Conservation (phyloP, 2,888 invertebrate species). For the Synergus gifuensis region DNA sequence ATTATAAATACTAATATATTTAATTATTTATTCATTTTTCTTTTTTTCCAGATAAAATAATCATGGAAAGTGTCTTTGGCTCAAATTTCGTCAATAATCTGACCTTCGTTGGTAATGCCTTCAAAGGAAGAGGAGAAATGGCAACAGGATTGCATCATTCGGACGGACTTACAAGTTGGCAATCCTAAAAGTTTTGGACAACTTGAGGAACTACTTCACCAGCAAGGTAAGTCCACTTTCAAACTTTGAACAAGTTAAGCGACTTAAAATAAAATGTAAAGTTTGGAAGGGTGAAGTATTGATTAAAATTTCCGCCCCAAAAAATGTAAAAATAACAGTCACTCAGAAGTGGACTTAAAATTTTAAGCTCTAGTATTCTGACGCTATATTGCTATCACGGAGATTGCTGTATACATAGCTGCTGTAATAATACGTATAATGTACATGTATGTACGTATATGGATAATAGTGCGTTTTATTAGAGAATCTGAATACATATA, state of each 20-base stretch:
- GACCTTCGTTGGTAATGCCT: constrained; percentile 44
- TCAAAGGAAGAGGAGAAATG: constrained; percentile 45
- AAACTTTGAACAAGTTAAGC: neutral
- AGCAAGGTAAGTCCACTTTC: constrained; percentile 41
- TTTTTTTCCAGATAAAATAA: neutral
- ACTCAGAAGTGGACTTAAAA: neutral
- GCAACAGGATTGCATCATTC: constrained; percentile 46
- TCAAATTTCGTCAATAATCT: constrained; percentile 29
- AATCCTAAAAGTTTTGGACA: constrained; percentile 38
- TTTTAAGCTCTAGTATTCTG: neutral
- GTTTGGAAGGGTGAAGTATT: neutral
- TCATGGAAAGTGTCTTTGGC: constrained; percentile 16
- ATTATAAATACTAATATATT: too few relatives aligned
- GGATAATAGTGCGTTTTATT: too few relatives aligned
- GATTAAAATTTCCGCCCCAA: neutral
- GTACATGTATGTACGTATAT: too few relatives aligned
- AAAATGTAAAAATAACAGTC: neutral
- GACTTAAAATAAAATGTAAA: neutral
- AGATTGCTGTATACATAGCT: too few relatives aligned
- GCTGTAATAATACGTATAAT: too few relatives aligned
- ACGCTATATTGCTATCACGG: too few relatives aligned
- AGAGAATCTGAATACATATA: too few relatives aligned
- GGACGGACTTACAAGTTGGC: constrained; percentile 37
- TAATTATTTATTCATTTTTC: too few relatives aligned
- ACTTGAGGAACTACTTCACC: constrained; percentile 46